Conservation (phyloP, 2,888 invertebrate species). For the Lasioglossum figueresi region DNA sequence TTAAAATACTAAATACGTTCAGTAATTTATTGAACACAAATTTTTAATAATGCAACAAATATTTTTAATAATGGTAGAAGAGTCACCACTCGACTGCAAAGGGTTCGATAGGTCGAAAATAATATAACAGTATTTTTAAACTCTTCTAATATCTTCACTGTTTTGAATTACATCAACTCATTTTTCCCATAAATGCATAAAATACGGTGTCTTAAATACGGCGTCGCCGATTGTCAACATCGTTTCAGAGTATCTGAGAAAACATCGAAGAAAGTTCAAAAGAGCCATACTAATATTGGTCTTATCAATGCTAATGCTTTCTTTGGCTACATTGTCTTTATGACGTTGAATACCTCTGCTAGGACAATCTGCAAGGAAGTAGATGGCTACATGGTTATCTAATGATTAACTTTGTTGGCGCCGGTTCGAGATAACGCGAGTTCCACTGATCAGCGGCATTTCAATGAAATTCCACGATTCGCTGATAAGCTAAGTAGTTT, state of each 20-base stretch:
- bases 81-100: too few relatives aligned
- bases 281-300: neutral
- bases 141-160: too few relatives aligned
- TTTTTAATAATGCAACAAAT: too few relatives aligned
- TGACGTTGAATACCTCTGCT: neutral
- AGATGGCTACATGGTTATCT: neutral
- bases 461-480: neutral
- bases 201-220: too few relatives aligned
- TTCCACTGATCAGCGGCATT: neutral
- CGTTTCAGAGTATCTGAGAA: neutral
- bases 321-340: neutral
- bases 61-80: too few relatives aligned
- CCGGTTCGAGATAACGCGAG: neutral
- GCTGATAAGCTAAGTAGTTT: neutral
- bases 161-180: too few relatives aligned
- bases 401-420: slow-evolving; percentile 5
- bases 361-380: neutral
- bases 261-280: neutral
- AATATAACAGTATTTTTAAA: too few relatives aligned
- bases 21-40: too few relatives aligned
- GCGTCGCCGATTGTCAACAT: too few relatives aligned
- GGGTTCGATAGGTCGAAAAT: too few relatives aligned
- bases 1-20: too few relatives aligned
- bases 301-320: neutral
- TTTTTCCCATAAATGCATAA: too few relatives aligned